Evolutionary conservation across 2,113 vertebrate genomes (phyloP), one percentile per base, ranked within the genome.

Genomic region (Galbula dea): DNA sequence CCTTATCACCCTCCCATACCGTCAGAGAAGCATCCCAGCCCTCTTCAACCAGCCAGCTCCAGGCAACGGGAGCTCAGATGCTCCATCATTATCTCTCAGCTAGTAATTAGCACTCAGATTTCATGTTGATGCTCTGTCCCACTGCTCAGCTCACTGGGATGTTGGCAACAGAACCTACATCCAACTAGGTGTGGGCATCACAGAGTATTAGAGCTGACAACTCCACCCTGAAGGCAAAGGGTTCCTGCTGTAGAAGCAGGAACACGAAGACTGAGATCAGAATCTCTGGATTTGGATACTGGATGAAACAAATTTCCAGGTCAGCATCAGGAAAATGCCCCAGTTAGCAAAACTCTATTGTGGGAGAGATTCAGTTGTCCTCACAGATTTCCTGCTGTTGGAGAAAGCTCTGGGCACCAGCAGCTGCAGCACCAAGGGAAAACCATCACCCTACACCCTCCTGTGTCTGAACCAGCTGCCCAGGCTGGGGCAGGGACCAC

Each of bases 101-200:
- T 57, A 20, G 6, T 17, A 67, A 11, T 8, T 9, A 54, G 27
- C 54, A n/a, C 34, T 34, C 27, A 15, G 7, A 1, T 8, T 16
- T 55, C 1, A 0, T 7, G 30, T 3, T 0, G 0, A 23, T 27
- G 36, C 11, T 45, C 29, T n/a, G 22, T 37, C 43, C 59, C 39
- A 3, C 58, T 65, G 63, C 54, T 63, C 30, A 3, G 1, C 2
- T 59, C 48, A 30, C 30, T 8, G 54, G 24, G 67, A 8, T 37
- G 84, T 3, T 19, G 54, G 45, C 74, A 72, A 3, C 27, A 11
- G 18, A 65, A 71, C 67, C 62, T 55, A 22, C 66, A 52, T 27
- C 67, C 75, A 58, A 46, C 34, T 2, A 7, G 16, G 7, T 11
- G 46, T 27, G 22, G 24, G 49, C 3, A 32, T 14, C 45, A 10